Base-by-base conservation (phyloP, 2,113 vertebrate species). In the Ifrita kowaldi region DNA sequence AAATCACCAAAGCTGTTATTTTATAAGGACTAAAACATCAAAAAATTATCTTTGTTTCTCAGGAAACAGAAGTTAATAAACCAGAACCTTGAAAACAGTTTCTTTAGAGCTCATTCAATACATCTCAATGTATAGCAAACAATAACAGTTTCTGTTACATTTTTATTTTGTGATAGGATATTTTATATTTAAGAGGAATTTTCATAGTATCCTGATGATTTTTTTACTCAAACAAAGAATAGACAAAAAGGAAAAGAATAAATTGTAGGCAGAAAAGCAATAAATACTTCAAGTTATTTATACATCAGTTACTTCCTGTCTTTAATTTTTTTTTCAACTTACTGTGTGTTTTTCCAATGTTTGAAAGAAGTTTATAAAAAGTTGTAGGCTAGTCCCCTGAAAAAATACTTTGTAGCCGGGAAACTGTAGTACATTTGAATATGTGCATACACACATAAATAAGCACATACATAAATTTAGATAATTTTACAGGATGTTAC, bases 381-480 rank as follows among this genome's bases (percentile, higher is more conserved):
- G 10, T 22, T 73, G 8, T 10, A 60, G 37, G 42, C 1, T 71
- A 35, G 21, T 39, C 3, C 6, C 5, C 8, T 41, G 37, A 90
- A 85, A 64, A 86, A 79, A 41, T 44, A 37, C 15, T 76, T 21
- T 64, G 44, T 37, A 83, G 9, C 6, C 33, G 28, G 30, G 15
- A n/a, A 84, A 41, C 1, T 32, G 12, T 19, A 32, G 16, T 85
- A 30, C 9, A 57, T 52, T 62, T 65, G 9, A 75, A 75, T n/a
- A 59, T 2, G 13, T 10, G 4, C 17, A 22, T 67, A 19, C 2
- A 24, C 7, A 33, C 6, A 49, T 3, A 28, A 16, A 53, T 47
- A 30, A 0, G 0, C 6, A 53, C 49, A 37, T 30, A 19, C 1
- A 27, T 55, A 70, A 11, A 42, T 71, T 55, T 47, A 71, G 46